phyloP scores from a whole-genome alignment of 30 jellyfish, hydroid and myxozoan genomes.

The Phacellophora camtschatica region DNA sequence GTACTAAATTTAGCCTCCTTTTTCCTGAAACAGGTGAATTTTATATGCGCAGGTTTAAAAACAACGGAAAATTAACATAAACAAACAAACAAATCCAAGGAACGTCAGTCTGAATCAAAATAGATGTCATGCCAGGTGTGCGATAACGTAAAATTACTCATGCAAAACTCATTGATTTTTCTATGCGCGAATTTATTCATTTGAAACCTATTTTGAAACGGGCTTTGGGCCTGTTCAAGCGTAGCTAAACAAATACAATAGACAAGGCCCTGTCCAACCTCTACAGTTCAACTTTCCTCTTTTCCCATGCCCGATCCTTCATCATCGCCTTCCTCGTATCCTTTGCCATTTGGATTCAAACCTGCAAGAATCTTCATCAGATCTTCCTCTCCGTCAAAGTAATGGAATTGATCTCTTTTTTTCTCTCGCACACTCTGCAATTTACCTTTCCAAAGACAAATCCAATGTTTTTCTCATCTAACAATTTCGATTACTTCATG shows the following conservation, averaged over 20 bases:
- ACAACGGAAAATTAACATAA: neutral
- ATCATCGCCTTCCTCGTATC: neutral
- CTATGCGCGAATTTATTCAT: neutral
- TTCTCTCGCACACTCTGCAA: neutral
- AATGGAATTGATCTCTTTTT: neutral
- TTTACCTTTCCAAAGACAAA: neutral
- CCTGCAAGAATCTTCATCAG: neutral
- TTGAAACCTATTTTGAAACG: neutral
- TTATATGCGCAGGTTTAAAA: neutral
- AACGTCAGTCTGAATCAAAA: neutral
- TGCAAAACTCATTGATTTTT: neutral
- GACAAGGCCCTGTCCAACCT: conserved; percentile 4
- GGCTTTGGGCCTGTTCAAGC: neutral
- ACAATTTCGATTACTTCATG: neutral
- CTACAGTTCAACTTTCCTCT: neutral
- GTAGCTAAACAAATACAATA: neutral
- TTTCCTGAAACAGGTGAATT: neutral
- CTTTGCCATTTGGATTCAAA: neutral
- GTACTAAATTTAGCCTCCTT: neutral
- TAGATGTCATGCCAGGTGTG: neutral
- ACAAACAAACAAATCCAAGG: neutral
- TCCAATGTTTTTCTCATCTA: neutral
- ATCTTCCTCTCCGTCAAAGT: conserved; percentile 1
- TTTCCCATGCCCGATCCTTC: neutral
- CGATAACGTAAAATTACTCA: neutral